Conservation (phyloP, 2,888 invertebrate species). For the Acrobasis consociella region DNA sequence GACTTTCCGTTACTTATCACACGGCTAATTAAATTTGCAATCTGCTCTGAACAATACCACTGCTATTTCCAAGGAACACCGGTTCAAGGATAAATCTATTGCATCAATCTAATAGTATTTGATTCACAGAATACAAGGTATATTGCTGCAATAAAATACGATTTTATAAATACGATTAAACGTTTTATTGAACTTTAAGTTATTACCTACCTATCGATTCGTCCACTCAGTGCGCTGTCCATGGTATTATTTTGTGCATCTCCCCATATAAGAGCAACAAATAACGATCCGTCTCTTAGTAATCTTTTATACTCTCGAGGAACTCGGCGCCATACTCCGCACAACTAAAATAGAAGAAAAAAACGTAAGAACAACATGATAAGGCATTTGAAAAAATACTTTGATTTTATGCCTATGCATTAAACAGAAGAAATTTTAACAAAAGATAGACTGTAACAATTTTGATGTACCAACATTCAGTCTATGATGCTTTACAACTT, state of each 20-base stretch:
- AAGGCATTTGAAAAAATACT: neutral
- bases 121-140: slow-evolving; percentile 14
- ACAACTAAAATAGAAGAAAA: slow-evolving; percentile 76
- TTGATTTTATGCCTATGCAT: too few species aligned
- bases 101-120: slow-evolving; percentile 33
- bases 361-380: neutral
- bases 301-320: slow-evolving; percentile 91
- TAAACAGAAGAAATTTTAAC: too few species aligned
- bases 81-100: slow-evolving; percentile 38
- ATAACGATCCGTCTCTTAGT: slow-evolving; percentile 90
- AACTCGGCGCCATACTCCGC: slow-evolving; percentile 94
- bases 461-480: too few species aligned
- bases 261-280: slow-evolving; percentile 91
- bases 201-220: slow-evolving; percentile 83
- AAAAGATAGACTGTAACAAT: too few species aligned
- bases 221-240: slow-evolving; percentile 87
- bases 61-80: slow-evolving; percentile 41
- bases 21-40: slow-evolving; percentile 68
- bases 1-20: slow-evolving; percentile 70
- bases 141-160: slow-evolving; percentile 28
- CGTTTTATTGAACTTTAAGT: slow-evolving; percentile 15
- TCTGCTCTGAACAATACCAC: slow-evolving; percentile 53
- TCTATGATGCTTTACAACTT: too few species aligned
- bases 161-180: slow-evolving; percentile 3
- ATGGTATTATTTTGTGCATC: slow-evolving; percentile 84